phyloP scores from a whole-genome alignment of 2,113 vertebrate genomes.

The Sardina pilchardus region DNA sequence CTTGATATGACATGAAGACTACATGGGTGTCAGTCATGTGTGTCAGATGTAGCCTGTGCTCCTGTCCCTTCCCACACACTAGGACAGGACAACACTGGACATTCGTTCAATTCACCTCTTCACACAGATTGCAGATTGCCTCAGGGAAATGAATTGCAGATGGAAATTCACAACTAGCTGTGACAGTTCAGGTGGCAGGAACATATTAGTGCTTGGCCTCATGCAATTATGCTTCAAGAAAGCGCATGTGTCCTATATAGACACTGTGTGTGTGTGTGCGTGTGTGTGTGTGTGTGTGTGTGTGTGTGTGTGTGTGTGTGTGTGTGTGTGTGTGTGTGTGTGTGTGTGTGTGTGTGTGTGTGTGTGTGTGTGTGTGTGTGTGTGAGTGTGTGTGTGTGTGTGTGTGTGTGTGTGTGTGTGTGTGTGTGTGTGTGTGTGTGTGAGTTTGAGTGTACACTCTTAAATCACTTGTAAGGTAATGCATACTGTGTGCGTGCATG shows the following conservation, averaged over 20 bases:
- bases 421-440: background rate
- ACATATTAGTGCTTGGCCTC: background rate
- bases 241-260: background rate
- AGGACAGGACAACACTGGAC: background rate
- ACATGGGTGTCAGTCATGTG: background rate
- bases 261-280: background rate
- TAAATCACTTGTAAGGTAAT: too few relatives aligned
- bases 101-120: background rate
- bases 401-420: background rate
- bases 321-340: background rate
- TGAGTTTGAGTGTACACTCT: background rate
- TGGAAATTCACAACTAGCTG: background rate
- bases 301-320: conserved; percentile 18
- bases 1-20: background rate
- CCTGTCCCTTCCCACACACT: background rate
- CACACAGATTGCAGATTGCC: background rate
- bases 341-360: background rate
- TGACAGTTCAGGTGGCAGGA: background rate
- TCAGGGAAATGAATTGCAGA: background rate
- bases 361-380: background rate
- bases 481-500: too few relatives aligned
- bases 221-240: background rate
- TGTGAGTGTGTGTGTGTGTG: background rate
- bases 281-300: background rate
- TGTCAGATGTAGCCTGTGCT: background rate